Base-by-base conservation (phyloP, 2,888 invertebrate species). In the Platynereis dumerilii region DNA sequence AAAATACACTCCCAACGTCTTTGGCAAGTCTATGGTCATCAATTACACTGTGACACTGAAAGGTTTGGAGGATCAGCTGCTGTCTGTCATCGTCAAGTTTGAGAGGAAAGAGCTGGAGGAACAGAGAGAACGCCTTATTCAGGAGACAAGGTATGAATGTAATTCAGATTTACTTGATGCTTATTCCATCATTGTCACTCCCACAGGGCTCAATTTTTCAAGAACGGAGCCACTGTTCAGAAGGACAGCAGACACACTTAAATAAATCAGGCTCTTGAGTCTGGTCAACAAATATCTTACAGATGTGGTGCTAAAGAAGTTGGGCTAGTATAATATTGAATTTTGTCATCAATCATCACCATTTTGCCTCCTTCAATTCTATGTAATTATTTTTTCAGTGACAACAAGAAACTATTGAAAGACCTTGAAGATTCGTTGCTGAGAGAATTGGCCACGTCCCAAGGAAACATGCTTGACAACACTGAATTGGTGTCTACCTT, bases 391-490 rank as follows among this genome's bases (percentile, higher is more conserved):
- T n/a, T 24, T 15, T 53, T 27, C 55, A 83, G 92, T 76, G 90
- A 91, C 68, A 94, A 95, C 83, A 93, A 93, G 81, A 91, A 90
- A 75, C 84, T 94, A 2, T 86, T 96, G 58, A 91, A 92, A 63
- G 90, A 91, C 54, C 85, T 96, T 0, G 95, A 96, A 79, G 92
- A 95, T 81, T 92, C 92, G 0, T 84, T 96, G 60, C 86, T 96
- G 1, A 85, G 91, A 56, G 94, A 95, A 80, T 86, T 96, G 74
- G 91, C 94, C 1, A 91, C 91, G 0, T 92, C 93, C 0, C 90
- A 91, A 0, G 95, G 94, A 20, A 94, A 94, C 84, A 95, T 96
- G 93, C 85, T 96, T 78, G 95, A 96, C 79, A 95, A 96, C 75
- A 89, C 90, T 0, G 94, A 95, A 75, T 86, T 95, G 10, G 89